phyloP scores from a whole-genome alignment of 2,797 vertebrate species.

The Acanthis flammea region DNA sequence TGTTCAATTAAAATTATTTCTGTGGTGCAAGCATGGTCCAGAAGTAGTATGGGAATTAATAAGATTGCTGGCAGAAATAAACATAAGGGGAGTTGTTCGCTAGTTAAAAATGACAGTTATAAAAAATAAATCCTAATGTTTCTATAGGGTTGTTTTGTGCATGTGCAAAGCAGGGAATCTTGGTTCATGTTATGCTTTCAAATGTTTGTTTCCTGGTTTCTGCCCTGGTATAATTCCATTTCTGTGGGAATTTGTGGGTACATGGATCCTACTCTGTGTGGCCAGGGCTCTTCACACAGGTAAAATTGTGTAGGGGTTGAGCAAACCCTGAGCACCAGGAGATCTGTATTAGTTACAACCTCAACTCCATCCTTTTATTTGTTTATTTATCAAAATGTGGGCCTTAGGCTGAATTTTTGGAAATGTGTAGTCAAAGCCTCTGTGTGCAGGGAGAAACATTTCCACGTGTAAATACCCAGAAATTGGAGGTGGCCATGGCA shows the following conservation, averaged over 20 bases:
- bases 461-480: neutral
- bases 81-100: neutral
- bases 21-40: slow-evolving; percentile 21
- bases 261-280: rapidly evolving
- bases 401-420: too few species aligned
- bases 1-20: slow-evolving; percentile 55
- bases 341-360: neutral
- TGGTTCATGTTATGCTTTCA: neutral
- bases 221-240: neutral
- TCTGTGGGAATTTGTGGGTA: neutral
- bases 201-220: neutral
- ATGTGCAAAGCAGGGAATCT: neutral
- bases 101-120: neutral
- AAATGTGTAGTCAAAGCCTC: too few species aligned
- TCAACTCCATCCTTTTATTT: neutral
- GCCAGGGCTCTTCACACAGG: neutral
- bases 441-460: neutral
- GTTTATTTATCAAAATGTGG: neutral
- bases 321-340: neutral
- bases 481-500: rapidly evolving
- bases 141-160: neutral
- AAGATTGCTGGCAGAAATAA: slow-evolving; percentile 1
- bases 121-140: neutral
- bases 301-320: neutral
- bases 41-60: slow-evolving; percentile 53